Conservation (phyloP, 2,113 vertebrate genomes). For the Marmota flaviventris region DNA sequence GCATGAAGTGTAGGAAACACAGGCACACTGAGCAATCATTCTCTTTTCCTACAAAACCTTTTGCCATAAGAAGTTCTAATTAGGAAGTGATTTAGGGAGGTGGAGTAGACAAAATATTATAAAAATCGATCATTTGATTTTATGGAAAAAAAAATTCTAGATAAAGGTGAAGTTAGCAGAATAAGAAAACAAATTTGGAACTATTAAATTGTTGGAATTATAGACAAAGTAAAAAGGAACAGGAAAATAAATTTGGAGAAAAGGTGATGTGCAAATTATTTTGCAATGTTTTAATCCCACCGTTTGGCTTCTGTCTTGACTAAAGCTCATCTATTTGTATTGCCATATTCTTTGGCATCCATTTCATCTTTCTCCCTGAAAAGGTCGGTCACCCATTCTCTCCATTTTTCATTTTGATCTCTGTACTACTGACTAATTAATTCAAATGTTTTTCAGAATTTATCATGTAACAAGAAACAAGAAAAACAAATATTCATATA, state of each 20-base stretch:
- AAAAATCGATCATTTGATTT: not conserved
- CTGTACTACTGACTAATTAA: not conserved
- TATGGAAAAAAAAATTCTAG: not conserved
- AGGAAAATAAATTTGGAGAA: constrained; percentile 9
- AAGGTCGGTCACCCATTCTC: not conserved
- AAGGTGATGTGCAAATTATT: not conserved
- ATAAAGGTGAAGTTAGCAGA: not conserved
- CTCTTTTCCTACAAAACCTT: not conserved
- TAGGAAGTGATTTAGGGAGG: not conserved
- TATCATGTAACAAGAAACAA: not conserved
- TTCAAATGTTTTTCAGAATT: not conserved
- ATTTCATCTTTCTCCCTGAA: not conserved
- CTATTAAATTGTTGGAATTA: constrained; percentile 42
- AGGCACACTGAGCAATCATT: not conserved
- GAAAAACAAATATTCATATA: not conserved
- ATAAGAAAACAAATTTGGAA: not conserved
- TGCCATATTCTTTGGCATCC: not conserved
- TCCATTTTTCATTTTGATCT: not conserved
- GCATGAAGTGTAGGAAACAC: not conserved
- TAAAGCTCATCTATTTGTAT: not conserved
- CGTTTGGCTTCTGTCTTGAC: not conserved
- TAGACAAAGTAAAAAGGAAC: not conserved
- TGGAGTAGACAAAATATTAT: not conserved
- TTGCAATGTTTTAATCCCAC: not conserved
- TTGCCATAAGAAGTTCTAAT: not conserved